Conservation (phyloP, 2,113 vertebrate species). For the Limanda limanda region DNA sequence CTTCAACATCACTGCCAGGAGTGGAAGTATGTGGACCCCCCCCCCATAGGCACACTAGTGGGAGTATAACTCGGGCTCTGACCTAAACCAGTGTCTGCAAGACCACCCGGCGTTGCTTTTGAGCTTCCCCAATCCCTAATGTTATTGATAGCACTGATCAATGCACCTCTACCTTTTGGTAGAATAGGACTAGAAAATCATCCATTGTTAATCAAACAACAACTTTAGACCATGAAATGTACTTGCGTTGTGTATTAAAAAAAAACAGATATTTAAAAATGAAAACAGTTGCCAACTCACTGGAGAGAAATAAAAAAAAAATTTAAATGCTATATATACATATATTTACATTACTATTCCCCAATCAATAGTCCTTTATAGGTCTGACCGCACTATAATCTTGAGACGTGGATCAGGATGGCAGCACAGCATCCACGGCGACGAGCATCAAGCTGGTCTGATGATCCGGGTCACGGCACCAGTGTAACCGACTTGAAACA, state of each 20-base stretch:
- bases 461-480: slow-evolving; percentile 19
- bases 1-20: background rate
- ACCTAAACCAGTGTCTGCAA: background rate
- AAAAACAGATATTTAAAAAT: background rate
- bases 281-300: background rate
- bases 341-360: background rate
- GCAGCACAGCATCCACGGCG: slow-evolving; percentile 3
- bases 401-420: background rate
- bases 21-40: background rate
- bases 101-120: background rate
- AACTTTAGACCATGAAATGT: background rate
- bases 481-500: background rate
- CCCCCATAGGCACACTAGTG: background rate
- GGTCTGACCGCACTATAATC: background rate
- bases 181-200: background rate
- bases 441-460: slow-evolving; percentile 16
- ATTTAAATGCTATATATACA: too few species aligned
- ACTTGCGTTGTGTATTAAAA: slow-evolving; percentile 4
- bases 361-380: background rate
- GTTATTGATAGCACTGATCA: background rate
- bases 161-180: background rate
- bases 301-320: background rate
- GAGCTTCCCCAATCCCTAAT: background rate
- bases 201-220: background rate
- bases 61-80: background rate